Base-by-base conservation (phyloP, 2,888 invertebrate genomes). In the Lydus trimaculatus region DNA sequence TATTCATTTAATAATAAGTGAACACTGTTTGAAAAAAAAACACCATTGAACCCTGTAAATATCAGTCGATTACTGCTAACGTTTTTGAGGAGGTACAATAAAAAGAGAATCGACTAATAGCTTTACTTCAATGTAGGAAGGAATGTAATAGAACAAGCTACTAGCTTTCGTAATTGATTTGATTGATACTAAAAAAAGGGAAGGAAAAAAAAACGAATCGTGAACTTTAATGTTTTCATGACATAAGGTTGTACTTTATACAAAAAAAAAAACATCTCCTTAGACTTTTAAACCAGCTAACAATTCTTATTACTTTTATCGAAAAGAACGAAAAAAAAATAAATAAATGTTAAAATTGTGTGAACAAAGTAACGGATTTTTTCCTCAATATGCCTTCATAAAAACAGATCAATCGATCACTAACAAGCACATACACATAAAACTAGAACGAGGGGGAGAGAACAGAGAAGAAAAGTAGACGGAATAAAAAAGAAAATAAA, bases 151-250 rank as follows among this genome's bases (percentile, higher is more conserved):
- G 25, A 56, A 56, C 25, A 15, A 56, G 56, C 23, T 25, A 20
- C 56, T 56, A 25, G 56, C 56, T 56, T 56, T 25, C 13, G 56
- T 56, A 56, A 56, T 56, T 56, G 56, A 56, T 56, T 56, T 25
- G 25, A 56, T 56, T 56, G 56, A 25, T 56, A 25, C 6, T 25
- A 56, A 25, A 25, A 25, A 25, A 17, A 1, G 8, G 43, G 17
- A 43, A 17, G 43, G 11, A 7, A 11, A 48, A 48, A 48, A 56
- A 23, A 58, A 63, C 63, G 58, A 63, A 63, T 52, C 52, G 31
- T 31, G 63, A 33, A 23, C 58, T 25, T 39, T 39, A 63, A 58
- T 48, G 52, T 63, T 63, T 63, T 52, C 52, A 63, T 63, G 52
- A 58, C 52, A 56, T 33, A 52, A 56, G 28, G 56, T 58, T 58